These are phyloP conservation scores for Lycorma delicatula DNA, from an alignment of 1,140 invertebrate genomes.

Conservation along the genomic window DNA sequence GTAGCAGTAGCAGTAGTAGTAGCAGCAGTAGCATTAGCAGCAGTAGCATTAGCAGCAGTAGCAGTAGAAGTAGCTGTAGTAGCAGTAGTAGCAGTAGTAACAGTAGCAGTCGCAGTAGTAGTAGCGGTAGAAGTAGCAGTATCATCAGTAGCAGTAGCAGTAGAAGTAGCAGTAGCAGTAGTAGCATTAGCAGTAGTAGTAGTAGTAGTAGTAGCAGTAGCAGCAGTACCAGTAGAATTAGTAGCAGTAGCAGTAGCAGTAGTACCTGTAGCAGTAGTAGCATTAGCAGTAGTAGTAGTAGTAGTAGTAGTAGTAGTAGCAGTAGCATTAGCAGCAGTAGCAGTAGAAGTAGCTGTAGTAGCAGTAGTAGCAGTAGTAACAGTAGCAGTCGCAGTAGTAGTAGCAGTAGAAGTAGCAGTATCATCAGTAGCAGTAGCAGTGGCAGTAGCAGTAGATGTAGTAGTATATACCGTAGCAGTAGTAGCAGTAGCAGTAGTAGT, in stretches of 20 bases:
- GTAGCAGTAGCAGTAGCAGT: not conserved
- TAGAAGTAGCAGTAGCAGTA: not conserved
- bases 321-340: not conserved
- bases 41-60: not conserved
- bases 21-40: not conserved
- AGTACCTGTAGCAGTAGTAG: not conserved
- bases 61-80: not conserved
- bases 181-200: not conserved
- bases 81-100: not conserved
- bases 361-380: not conserved
- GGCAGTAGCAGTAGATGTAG: not conserved
- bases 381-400: not conserved
- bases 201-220: not conserved
- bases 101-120: not conserved
- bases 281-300: not conserved
- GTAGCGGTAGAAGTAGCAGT: not conserved
- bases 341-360: not conserved
- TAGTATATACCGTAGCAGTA: not conserved
- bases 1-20: not conserved
- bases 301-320: not conserved
- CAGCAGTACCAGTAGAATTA: not conserved
- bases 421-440: not conserved
- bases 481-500: not conserved
- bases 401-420: not conserved
- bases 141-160: not conserved